Evolutionary conservation across 2,888 invertebrate genomes (phyloP), one percentile per base, ranked within the genome.

Genomic region (Drosophila flavopinicola): DNA sequence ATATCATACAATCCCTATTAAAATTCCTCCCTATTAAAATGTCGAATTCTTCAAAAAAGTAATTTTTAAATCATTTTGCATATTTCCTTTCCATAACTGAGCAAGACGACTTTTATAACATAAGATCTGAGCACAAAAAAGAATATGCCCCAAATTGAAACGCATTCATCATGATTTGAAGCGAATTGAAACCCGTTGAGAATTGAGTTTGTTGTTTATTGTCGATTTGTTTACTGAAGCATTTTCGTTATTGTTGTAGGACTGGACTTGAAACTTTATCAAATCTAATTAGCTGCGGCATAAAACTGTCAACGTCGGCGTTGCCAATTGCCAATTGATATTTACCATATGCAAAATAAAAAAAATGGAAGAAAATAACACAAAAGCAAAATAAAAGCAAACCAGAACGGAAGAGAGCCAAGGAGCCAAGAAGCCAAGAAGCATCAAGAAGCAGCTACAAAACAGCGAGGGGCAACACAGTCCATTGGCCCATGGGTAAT

Each of bases 401-500:
- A 15, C 42, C 15, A 39, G 29, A 60, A 58, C 60, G 58, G 63
- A 73, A 68, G 51, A 41, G 33, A 25, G 59, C 56, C 59, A 35
- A 33, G 33, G 24, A 39, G 45, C 44, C 73, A 49, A 72, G 51
- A 72, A 60, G 70, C 60, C 52, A 49, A 72, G 47, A 49, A 72
- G 47, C 35, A 44, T 38, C 15, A 53, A 29, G 24, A 35, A 27
- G 10, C 32, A n/a, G 47, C 39, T 41, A 48, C 38, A 51, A 60
- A 63, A 44, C 48, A 63, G 41, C 49, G 35, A 44, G 66, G 49
- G 41, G 37, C 66, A 57, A 59, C 60, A 56, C 41, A 67, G 74
- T 73, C 74, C 68, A 71, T 67, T 68, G 74, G 69, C 73, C 75
- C 75, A 63, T 58, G 73, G 85, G 80, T 85, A 85, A 80, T 85